phyloP scores from a whole-genome alignment of 2,888 invertebrate species.

The Luperina nickerlii region DNA sequence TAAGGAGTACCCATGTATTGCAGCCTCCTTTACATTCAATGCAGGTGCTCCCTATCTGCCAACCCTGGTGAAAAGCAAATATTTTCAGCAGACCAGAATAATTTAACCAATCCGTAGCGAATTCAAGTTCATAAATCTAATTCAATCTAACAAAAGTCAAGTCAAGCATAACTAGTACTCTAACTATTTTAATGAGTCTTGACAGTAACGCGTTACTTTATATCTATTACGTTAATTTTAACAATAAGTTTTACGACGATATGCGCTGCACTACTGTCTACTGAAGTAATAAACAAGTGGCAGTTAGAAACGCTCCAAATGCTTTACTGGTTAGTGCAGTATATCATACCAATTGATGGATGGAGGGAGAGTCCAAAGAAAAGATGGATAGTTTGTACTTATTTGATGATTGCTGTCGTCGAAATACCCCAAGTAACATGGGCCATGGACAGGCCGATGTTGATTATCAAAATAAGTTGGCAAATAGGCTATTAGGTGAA shows the following conservation, averaged over 20 bases:
- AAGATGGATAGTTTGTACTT: neutral
- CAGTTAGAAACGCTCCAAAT: conserved; percentile 11
- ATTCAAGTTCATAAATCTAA: neutral
- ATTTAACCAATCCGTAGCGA: neutral
- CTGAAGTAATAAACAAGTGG: conserved; percentile 23
- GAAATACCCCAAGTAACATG: too few species aligned
- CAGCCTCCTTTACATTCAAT: neutral
- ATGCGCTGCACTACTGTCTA: conserved; percentile 1
- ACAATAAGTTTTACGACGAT: conserved; percentile 30
- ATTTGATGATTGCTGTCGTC: neutral
- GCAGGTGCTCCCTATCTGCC: too few species aligned
- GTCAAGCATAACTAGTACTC: conserved; percentile 2
- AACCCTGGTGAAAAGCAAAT: neutral
- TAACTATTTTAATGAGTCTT: conserved; percentile 27
- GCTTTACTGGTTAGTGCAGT: conserved; percentile 7
- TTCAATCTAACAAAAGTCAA: neutral
- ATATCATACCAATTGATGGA: conserved; percentile 28
- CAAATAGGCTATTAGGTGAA: neutral
- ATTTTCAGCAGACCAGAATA: neutral
- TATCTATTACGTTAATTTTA: conserved; percentile 42
- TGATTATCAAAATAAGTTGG: neutral
- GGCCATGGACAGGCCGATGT: neutral
- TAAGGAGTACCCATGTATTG: neutral
- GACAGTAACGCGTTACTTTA: conserved; percentile 30
- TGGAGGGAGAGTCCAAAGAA: neutral